Base-by-base conservation (phyloP, 1,140 invertebrate genomes). In the Drosophila yakuba region DNA sequence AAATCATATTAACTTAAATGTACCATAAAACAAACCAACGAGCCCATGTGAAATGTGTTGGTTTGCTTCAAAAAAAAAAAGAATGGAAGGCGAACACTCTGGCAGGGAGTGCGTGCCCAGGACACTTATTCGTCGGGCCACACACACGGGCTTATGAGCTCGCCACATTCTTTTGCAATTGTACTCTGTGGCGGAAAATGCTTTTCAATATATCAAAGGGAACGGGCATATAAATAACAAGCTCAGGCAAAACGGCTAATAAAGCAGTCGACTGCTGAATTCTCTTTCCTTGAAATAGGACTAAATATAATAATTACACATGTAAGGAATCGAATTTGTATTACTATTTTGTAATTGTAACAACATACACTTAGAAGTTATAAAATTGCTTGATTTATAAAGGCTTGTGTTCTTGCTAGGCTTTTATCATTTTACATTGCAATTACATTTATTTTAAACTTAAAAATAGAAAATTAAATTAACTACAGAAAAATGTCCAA, bases 1-100 rank as follows among this genome's bases (percentile, higher is more conserved):
- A 89, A 88, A 88, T 88, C 79, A 88, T 89, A 88, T 88, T 88
- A 88, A 80, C 76, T 89, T 89, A 71, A 89, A 77, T 89, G 76
- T 83, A 77, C 66, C 83, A 89, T 74, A 83, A 80, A 83, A 76
- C 80, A 73, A 80, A 85, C 47, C 58, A 47, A 50, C 57, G 32
- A 57, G 54, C 64, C 51, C 64, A 71, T 71, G 67, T 50, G 67
- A 20, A 52, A 54, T 76, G 74, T 47, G 59, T 50, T 61, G 59
- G 55, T 64, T 80, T 55, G 55, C n/a, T 25, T n/a, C 35, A 32
- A 32, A 32, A 32, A 32, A 32, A 28, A 7, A 28, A 28, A 8
- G 7, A 32, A 32, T 0, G 7, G 8, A 32, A 32, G 32, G 32
- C 10, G 17, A 56, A 60, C 12, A 73, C 8, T 3, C 2, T 14